Evolutionary conservation across 2,113 vertebrate genomes (phyloP).

Genomic region (Calypte anna): DNA sequence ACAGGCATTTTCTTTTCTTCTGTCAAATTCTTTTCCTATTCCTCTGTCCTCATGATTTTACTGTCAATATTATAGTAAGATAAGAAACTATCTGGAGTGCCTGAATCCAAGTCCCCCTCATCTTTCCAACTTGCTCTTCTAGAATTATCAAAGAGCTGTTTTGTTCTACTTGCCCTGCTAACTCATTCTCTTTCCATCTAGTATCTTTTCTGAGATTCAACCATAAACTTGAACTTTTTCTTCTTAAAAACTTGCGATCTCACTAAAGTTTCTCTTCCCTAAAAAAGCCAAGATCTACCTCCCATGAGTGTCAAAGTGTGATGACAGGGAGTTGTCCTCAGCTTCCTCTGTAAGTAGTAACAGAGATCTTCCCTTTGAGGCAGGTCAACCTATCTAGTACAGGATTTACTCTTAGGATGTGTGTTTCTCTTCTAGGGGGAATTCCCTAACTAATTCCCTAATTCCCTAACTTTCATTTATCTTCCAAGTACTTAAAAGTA

Average conservation of each 20-base stretch:
- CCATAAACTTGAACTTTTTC: neutral
- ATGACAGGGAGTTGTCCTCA: neutral
- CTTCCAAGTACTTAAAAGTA: neutral
- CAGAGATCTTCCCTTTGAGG: neutral
- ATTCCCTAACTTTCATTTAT: neutral
- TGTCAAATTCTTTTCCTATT: neutral
- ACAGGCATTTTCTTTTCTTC: neutral
- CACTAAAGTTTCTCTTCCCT: neutral
- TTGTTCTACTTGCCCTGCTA: neutral
- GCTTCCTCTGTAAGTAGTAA: neutral
- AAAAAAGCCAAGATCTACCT: neutral
- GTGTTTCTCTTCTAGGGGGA: neutral
- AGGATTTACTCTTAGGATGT: neutral
- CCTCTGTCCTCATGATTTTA: neutral
- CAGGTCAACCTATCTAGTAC: neutral
- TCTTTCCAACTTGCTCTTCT: neutral
- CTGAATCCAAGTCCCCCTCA: neutral
- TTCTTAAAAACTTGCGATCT: neutral
- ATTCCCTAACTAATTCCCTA: neutral
- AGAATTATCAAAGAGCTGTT: neutral
- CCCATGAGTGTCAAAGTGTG: neutral
- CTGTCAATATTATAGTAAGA: neutral
- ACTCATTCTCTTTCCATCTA: neutral
- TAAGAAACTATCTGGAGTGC: neutral
- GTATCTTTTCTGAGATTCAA: neutral